Evolutionary conservation across 2,888 invertebrate species (phyloP), one percentile per base, ranked within the genome.

Genomic region (Teleogryllus oceanicus): DNA sequence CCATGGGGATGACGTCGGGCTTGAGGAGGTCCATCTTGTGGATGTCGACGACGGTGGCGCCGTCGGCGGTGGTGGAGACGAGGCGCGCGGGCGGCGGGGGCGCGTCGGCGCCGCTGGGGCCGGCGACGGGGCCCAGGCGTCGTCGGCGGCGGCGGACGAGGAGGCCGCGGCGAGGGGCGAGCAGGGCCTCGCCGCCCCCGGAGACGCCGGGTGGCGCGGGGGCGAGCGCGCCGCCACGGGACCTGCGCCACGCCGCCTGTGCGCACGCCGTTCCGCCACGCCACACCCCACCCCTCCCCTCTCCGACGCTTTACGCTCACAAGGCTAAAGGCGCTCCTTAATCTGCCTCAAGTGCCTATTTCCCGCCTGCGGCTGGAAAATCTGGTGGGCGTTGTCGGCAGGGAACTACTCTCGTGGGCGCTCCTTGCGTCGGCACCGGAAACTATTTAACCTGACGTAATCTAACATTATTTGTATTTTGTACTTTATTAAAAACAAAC

Each of bases 11-110:
- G 49, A 81, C 80, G 75, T 82, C 82, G 37, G 82, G 82, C 74
- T 81, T 80, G 13, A 82, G 74, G 20, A 80, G 76, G 79, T 82
- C 82, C 82, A 82, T 82, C 76, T 80, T 81, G 62, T 82, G 81
- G 49, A 82, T 78, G 74, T 82, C 82, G 20, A 81, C 80, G 21
- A 79, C 80, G 10, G 81, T 82, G 20, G 81, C 76, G 76, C 76
- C 75, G 50, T 78, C 78, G 11, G 50, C 75, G 37, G 62, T 20
- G 37, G 77, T 49, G 37, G 76, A 49, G 37, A 49, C 49, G 62
- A 76, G 74, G 74, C 20, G 51, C 21, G 21, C 50, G 18, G 49
- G 37, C 49, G 37, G 11, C 24, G 49, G 24, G 77, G 18, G 50
- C 49, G n/a, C 74, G 24, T 76, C 78, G 49, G 79, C 76, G 37